These are phyloP conservation scores for Chromobotia macracanthus DNA, from an alignment of 2,797 vertebrate genomes.

Conservation along the genomic window DNA sequence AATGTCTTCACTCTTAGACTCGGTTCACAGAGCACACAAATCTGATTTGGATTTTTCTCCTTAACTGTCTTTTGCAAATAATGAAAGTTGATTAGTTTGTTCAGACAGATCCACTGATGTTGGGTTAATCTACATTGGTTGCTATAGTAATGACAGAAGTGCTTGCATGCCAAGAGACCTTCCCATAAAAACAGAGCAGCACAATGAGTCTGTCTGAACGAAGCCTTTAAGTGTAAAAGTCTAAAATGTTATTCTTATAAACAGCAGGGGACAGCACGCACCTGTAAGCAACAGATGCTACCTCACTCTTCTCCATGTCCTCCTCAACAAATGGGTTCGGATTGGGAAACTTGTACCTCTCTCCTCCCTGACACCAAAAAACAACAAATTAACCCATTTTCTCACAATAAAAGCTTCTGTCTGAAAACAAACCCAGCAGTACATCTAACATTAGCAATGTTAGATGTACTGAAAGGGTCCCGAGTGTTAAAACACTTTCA, in stretches of 20 bases:
- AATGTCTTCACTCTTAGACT: neutral
- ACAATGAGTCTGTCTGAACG: too few species aligned
- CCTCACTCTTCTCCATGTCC: slow-evolving; percentile 95
- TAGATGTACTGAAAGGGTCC: too few species aligned
- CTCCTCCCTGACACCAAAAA: slow-evolving; percentile 80
- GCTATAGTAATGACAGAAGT: too few species aligned
- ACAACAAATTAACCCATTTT: neutral
- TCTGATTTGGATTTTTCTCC: neutral
- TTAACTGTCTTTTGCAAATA: neutral
- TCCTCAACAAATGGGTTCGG: slow-evolving; percentile 96
- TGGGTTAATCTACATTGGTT: too few species aligned
- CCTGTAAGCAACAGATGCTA: slow-evolving; percentile 97
- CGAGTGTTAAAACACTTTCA: slow-evolving; percentile 27
- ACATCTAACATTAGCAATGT: neutral
- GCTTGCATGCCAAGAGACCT: too few species aligned
- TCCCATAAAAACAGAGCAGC: too few species aligned
- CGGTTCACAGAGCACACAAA: neutral
- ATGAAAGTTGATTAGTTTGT: neutral
- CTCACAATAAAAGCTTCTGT: neutral
- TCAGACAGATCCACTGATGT: too few species aligned
- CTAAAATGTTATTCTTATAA: too few species aligned
- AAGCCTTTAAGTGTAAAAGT: too few species aligned
- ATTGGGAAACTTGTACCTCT: slow-evolving; percentile 92
- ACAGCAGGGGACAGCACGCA: slow-evolving; percentile 58
- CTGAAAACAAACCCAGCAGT: neutral